phyloP scores from a whole-genome alignment of 2,113 vertebrate genomes.

The Madoqua kirkii region DNA sequence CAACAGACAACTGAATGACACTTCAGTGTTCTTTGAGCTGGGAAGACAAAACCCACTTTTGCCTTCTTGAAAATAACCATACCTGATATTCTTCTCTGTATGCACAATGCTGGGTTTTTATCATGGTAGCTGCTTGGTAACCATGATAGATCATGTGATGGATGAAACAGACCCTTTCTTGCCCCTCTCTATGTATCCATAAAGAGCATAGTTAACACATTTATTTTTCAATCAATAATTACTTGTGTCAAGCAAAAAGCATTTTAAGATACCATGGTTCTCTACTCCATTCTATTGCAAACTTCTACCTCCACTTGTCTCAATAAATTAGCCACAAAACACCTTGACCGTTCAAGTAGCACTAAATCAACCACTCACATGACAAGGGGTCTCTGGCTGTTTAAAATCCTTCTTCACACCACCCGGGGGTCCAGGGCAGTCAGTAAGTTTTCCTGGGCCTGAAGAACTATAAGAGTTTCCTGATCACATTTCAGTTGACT shows the following conservation, averaged over 20 bases:
- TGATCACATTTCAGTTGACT: not conserved
- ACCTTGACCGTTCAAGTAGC: not conserved
- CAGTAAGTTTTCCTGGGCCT: not conserved
- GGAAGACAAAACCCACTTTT: not conserved
- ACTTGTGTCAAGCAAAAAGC: slow-evolving; percentile 4
- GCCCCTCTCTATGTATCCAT: not conserved
- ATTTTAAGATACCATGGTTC: not conserved
- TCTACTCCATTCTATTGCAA: not conserved
- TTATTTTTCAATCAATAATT: slow-evolving; percentile 2
- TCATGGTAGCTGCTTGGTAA: not conserved
- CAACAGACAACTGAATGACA: not conserved
- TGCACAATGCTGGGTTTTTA: not conserved
- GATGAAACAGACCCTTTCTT: not conserved
- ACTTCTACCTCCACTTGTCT: not conserved
- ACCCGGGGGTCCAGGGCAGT: not conserved
- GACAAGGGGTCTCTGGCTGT: not conserved
- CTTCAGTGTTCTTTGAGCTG: not conserved
- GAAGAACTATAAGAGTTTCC: not conserved
- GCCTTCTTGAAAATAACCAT: not conserved
- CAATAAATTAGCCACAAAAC: not conserved
- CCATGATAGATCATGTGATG: not conserved
- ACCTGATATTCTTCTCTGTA: not conserved
- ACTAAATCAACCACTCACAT: not conserved
- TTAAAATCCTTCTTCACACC: not conserved
- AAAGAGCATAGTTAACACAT: not conserved